Percentiles rank a stretch among this genome's conserved stretches.
phyloP scores from a whole-genome alignment of 2,888 invertebrate species.

The Colostygia pectinataria region DNA sequence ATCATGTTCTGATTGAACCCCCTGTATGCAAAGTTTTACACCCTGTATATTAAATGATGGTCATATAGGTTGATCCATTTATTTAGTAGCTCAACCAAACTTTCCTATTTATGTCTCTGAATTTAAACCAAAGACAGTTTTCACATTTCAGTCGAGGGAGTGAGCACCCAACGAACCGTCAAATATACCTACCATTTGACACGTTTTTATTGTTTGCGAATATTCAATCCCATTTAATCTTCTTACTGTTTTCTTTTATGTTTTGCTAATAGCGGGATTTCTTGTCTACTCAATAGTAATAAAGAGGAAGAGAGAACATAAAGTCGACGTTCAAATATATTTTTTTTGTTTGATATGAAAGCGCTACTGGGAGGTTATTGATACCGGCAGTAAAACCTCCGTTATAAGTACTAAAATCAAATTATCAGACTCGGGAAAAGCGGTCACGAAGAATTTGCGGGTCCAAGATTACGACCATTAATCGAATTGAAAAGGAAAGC shows the following conservation, averaged over 20 bases:
- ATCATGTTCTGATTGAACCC: too few species aligned
- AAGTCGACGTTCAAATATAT: conserved; percentile 24
- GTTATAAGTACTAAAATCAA: conserved; percentile 34
- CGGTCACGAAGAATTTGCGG: conserved; percentile 37
- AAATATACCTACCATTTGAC: conserved; percentile 23
- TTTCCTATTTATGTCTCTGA: background rate
- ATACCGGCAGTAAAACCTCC: conserved; percentile 33
- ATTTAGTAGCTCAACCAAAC: too few species aligned
- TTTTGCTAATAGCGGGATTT: conserved; percentile 2
- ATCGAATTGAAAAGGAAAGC: conserved; percentile 35
- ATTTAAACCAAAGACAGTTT: background rate
- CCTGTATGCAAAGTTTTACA: too few species aligned
- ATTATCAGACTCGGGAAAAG: conserved; percentile 35
- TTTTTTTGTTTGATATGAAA: conserved; percentile 14
- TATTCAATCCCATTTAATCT: conserved; percentile 1
- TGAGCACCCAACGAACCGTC: conserved; percentile 36
- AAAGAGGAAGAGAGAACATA: conserved; percentile 18
- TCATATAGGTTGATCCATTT: too few species aligned
- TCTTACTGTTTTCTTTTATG: conserved; percentile 4
- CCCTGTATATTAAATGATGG: too few species aligned
- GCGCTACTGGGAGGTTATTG: conserved; percentile 15
- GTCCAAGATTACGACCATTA: conserved; percentile 36
- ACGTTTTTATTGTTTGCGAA: conserved; percentile 8
- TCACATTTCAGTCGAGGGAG: background rate
- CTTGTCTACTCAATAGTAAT: background rate